Base-by-base conservation (phyloP, 2,113 vertebrate genomes). In the Glaucomys volans region DNA sequence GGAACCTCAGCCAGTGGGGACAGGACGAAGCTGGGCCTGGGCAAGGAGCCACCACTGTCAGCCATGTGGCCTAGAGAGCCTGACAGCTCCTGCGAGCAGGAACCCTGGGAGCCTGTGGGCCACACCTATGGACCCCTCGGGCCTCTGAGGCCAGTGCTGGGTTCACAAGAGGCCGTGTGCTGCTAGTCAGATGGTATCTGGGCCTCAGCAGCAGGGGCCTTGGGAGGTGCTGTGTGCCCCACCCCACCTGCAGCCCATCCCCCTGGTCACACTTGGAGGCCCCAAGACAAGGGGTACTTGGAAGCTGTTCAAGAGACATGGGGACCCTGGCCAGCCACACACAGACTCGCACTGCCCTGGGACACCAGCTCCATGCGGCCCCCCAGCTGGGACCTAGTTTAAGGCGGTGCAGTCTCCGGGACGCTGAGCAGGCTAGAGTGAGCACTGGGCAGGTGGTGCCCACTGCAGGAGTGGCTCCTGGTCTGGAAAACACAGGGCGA, bases 261-360 rank as follows among this genome's bases (percentile, higher is more conserved):
- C 40, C 50, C 26, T 44, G 17, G 2, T 50, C 11, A 30, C n/a
- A 35, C 35, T 26, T 50, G 7, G 7, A 16, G 8, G 64, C 74
- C 72, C 14, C 2, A n/a, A 28, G 86, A 44, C 18, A 16, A 26
- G 7, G 37, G 35, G 20, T 42, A 1, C 9, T n/a, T 54, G 82
- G 82, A 62, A 10, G 50, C 22, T 24, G 24, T 52, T 52, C 50
- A 35, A 24, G 8, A 40, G 0, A 9, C 26, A 18, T 14, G 5
- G 42, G 16, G 84, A 62, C 62, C 50, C 35, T 22, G 0, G 0
- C 32, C 8, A 54, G 8, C 17, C 59, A 76, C 2, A 35, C 80
- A 59, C 26, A 0, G 8, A 1, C 6, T 26, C 32, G 40, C 26
- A 5, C 40, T 1, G 5, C 62, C 50, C 72, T 5, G 40, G n/a